Evolutionary conservation across 2,888 invertebrate genomes (phyloP), one percentile per base, ranked within the genome.

Genomic region (Leucozona laternaria): DNA sequence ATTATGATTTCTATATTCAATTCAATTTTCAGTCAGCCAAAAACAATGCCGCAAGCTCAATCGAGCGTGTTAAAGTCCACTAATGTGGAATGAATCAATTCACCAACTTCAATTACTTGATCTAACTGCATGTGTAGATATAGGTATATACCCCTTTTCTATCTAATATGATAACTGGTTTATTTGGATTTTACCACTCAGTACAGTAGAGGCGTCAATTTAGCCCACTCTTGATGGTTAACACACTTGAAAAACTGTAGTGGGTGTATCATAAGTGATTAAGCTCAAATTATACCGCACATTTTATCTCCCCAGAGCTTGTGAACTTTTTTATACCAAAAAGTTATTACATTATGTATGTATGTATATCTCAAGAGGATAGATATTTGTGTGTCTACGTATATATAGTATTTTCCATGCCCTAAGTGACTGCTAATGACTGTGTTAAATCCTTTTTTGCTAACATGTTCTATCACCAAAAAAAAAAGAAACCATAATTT

Each of bases 341-440:
- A 62, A 25, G n/a, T 62, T 62, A 62, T 62, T 43, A 62, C 43
- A 62, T 62, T 62, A 43, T 25, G 10, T 40, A 5, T 31, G 8
- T 31, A 31, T 31, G 1, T 8, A 53, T 37, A 45, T 48, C 45
- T 64, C 48, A 50, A 37, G 68, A 22, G 48, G 37, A 40, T 37
- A 37, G 4, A 37, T 37, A 4, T 37, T 13, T 37, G 13, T 13
- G 17, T 4, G 5, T 50, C 2, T 22, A 5, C 28, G 4, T 58
- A 2, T 31, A 10, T 58, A 20, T 20, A 7, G 11, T 34, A 8
- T 50, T 2, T 20, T 34, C 6, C 13, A 13, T 68, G 68, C 15
- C 70, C 64, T 82, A 79, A 86, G 81, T 81, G 70, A 70, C 82
- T 86, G 78, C 70, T 86, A 86, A 86, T 82, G 86, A 86, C 62